Evolutionary conservation across 2,888 invertebrate genomes (phyloP), one percentile per base, ranked within the genome.

Genomic region (Erebia ligea): DNA sequence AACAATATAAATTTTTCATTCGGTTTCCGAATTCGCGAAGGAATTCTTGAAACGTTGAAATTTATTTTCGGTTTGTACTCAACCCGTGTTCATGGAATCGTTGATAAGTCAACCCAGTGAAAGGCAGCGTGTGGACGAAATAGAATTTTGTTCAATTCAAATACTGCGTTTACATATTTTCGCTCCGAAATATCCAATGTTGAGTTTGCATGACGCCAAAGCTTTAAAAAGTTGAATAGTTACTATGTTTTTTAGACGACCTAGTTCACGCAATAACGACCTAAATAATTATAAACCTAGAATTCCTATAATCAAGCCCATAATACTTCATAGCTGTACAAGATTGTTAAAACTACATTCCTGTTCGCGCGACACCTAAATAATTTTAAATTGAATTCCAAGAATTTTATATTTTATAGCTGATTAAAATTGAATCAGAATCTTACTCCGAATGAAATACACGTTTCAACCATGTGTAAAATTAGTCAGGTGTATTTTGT

Each of bases 21-120:
- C 19, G 45, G 19, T 45, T 45, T 61, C 45, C 45, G 45, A 61
- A 61, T 21, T 61, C 19, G 21, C 45, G 61, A 6, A 61, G 45
- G 61, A 61, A 45, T 61, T 61, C 42, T 45, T 11, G 45, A 42
- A 61, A 19, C 61, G 19, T 45, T 42, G 42, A 45, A 61, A 61
- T 61, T 61, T 61, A 61, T 61, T 61, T 61, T 61, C 45, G 45
- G 61, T 19, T 61, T 61, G 42, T 45, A 61, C 61, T 61, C 61
- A 61, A 61, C 45, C 61, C 45, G 61, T 40, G 59, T 59, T 42
- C 59, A 42, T 45, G 61, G 40, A 61, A 61, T 61, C 61, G 61
- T 54, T 54, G 68, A 69, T 69, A 69, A 63, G 63, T 63, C 68
- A 63, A 34, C 34, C 42, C 62, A 13, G 67, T 59, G 63, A 45